phyloP scores from a whole-genome alignment of 2,113 vertebrate genomes.

The Heterochromis multidens region DNA sequence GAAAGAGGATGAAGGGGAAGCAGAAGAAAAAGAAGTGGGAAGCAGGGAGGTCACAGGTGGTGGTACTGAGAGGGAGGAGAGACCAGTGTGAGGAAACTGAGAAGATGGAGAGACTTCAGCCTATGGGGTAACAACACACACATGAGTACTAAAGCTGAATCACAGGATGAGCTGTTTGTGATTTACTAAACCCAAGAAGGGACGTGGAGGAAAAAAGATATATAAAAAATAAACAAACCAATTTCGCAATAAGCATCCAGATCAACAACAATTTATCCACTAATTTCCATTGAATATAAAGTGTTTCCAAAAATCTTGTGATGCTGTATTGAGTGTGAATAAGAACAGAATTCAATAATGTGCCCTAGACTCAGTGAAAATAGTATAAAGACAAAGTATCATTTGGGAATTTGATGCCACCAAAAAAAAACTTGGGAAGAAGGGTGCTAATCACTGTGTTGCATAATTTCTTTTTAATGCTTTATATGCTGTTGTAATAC shows the following conservation, averaged over 20 bases:
- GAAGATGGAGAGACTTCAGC: conserved; percentile 39
- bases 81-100: conserved; percentile 22
- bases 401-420: neutral
- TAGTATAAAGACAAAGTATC: neutral
- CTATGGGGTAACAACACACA: conserved; percentile 57
- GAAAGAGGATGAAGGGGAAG: neutral
- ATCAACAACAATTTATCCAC: neutral
- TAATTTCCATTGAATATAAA: neutral
- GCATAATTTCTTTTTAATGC: too few relatives aligned
- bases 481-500: too few relatives aligned
- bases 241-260: neutral
- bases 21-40: conserved; percentile 21
- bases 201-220: conserved; percentile 8
- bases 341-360: neutral
- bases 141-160: conserved; percentile 16
- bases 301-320: neutral
- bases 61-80: conserved; percentile 41
- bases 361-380: neutral
- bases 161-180: neutral
- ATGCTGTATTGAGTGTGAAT: neutral
- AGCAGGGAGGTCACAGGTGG: conserved; percentile 63
- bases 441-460: too few relatives aligned
- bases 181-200: neutral
- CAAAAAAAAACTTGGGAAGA: neutral
- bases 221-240: neutral